phyloP scores from a whole-genome alignment of 2,888 invertebrate genomes.

The Eustalomyia histrio region DNA sequence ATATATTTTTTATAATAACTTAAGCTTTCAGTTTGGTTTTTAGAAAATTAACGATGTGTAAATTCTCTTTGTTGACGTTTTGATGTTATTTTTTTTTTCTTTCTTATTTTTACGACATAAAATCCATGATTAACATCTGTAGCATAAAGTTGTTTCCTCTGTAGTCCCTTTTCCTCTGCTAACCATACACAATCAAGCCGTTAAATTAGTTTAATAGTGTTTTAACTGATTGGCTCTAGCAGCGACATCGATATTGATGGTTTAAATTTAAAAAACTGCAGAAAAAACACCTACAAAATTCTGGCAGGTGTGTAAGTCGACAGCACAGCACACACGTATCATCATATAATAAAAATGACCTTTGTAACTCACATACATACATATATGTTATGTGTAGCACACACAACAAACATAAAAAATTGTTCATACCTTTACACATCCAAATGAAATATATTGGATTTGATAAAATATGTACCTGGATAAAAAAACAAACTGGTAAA shows the following conservation, averaged over 20 bases:
- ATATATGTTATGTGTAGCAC: not conserved
- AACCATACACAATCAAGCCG: slow-evolving; percentile 19
- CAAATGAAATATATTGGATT: slow-evolving; percentile 29
- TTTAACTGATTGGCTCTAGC: slow-evolving; percentile 64
- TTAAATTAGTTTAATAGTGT: slow-evolving; percentile 61
- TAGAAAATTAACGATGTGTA: slow-evolving; percentile 58
- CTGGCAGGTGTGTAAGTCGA: not conserved
- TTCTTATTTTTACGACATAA: slow-evolving; percentile 2
- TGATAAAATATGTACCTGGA: slow-evolving; percentile 27
- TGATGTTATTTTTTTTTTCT: not conserved
- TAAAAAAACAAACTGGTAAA: slow-evolving; percentile 29
- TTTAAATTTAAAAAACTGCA: slow-evolving; percentile 43
- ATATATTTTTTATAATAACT: slow-evolving; percentile 29
- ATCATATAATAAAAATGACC: slow-evolving; percentile 58
- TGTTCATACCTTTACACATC: not conserved
- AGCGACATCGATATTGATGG: slow-evolving; percentile 55
- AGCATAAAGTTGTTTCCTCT: slow-evolving; percentile 5
- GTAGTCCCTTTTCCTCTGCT: too few relatives aligned
- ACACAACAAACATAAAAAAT: slow-evolving; percentile 9
- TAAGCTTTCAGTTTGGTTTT: slow-evolving; percentile 24
- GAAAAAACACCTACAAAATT: not conserved
- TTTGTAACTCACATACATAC: slow-evolving; percentile 35
- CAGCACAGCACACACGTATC: slow-evolving; percentile 49
- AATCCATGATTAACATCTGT: slow-evolving; percentile 47
- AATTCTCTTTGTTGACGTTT: slow-evolving; percentile 39